A percentile compares a stretch with the other conserved stretches of the same genome.
Conservation (phyloP, 1,140 invertebrate species). For the Sitophilus oryzae region DNA sequence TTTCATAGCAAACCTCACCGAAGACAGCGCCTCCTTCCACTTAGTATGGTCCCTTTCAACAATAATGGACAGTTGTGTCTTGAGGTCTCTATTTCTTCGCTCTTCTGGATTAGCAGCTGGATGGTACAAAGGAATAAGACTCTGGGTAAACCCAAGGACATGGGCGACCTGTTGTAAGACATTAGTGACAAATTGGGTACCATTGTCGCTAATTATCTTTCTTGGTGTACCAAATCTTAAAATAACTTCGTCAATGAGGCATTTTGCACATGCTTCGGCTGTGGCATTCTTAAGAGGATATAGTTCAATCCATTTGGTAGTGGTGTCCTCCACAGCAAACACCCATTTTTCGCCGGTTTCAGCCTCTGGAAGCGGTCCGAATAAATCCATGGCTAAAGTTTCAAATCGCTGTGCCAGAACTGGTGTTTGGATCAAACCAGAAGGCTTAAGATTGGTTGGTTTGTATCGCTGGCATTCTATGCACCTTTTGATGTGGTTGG, state of each 20-base stretch:
- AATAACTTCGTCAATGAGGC: slow-evolving; percentile 25
- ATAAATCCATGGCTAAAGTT: slow-evolving; percentile 36
- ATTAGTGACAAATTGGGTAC: slow-evolving; percentile 24
- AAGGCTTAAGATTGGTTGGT: slow-evolving; percentile 25
- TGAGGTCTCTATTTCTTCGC: slow-evolving; percentile 42
- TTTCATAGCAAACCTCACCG: slow-evolving; percentile 44
- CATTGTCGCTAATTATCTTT: slow-evolving; percentile 31
- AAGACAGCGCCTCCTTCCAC: slow-evolving; percentile 40
- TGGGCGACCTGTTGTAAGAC: slow-evolving; percentile 40
- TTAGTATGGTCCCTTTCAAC: slow-evolving; percentile 35
- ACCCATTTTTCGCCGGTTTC: slow-evolving; percentile 17
- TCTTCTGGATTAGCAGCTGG: slow-evolving; percentile 43
- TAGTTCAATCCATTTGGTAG: slow-evolving; percentile 29
- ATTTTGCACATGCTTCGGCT: slow-evolving; percentile 23
- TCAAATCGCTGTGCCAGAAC: slow-evolving; percentile 29
- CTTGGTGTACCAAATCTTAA: slow-evolving; percentile 26
- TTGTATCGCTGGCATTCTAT: slow-evolving; percentile 19
- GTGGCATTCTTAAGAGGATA: slow-evolving; percentile 26
- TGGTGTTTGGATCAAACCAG: slow-evolving; percentile 35
- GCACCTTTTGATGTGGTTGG: slow-evolving; percentile 20
- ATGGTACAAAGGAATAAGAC: slow-evolving; percentile 39
- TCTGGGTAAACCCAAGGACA: slow-evolving; percentile 36
- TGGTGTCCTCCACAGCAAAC: slow-evolving; percentile 25
- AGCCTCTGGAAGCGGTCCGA: slow-evolving; percentile 25
- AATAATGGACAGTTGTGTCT: slow-evolving; percentile 39